A percentile compares a stretch with the other conserved stretches of the same genome.
These are phyloP conservation scores for Branchellion lobata DNA, from an alignment of 2,888 invertebrate genomes.

Conservation along the genomic window DNA sequence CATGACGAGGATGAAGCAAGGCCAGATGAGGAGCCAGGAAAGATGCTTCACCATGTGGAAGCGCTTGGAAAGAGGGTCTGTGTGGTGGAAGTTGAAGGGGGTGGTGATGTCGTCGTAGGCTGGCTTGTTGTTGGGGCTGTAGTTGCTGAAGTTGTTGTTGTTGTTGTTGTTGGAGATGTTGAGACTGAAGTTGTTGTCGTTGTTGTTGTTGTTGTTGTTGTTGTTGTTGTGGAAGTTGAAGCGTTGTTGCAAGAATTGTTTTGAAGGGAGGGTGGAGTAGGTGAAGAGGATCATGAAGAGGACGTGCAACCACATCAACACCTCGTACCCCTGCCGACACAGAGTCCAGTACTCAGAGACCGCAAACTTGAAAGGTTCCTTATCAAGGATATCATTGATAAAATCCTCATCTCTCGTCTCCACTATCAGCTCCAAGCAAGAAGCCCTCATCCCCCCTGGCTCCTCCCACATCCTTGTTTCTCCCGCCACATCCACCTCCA, in stretches of 20 bases:
- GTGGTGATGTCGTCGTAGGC: not conserved
- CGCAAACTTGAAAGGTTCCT: constrained; percentile 38
- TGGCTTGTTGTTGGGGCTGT: not conserved
- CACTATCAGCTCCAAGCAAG: constrained; percentile 46
- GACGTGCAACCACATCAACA: constrained; percentile 47
- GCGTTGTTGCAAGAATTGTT: constrained; percentile 28
- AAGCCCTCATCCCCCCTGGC: not conserved
- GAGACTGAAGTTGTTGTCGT: not conserved
- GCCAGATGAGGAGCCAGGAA: constrained; percentile 41
- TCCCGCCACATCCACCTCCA: not conserved
- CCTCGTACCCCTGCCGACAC: constrained; percentile 41
- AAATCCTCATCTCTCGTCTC: constrained; percentile 32
- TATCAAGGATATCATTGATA: constrained; percentile 42
- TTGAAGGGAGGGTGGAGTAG: constrained; percentile 42
- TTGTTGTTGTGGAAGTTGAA: not conserved
- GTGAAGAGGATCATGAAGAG: constrained; percentile 46
- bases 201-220: too few species aligned
- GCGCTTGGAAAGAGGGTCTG: not conserved
- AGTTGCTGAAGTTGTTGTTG: too few species aligned
- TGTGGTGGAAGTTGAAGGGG: not conserved
- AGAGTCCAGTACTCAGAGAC: constrained; percentile 45
- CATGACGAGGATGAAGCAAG: constrained; percentile 30
- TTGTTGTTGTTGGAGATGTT: too few species aligned
- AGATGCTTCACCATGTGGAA: constrained; percentile 6
- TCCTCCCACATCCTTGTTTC: not conserved